These are phyloP conservation scores for Acronicta leporina DNA, from an alignment of 2,888 invertebrate species.

Conservation along the genomic window DNA sequence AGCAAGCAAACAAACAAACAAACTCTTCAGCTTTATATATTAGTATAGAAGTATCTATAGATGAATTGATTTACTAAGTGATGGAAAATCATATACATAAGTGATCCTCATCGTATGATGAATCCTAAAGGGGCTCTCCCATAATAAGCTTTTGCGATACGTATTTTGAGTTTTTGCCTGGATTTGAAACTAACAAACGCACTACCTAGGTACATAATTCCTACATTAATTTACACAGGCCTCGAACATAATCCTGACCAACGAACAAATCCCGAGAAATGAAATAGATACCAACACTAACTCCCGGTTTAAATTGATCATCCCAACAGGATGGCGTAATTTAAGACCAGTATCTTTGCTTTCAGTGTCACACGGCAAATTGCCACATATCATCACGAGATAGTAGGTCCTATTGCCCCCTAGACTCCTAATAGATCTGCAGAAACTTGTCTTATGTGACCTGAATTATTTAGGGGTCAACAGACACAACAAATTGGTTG, in stretches of 20 bases:
- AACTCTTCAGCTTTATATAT: too few relatives aligned
- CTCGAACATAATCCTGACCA: constrained; percentile 24
- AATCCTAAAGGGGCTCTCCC: too few relatives aligned
- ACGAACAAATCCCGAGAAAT: constrained; percentile 29
- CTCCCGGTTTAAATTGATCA: constrained; percentile 54
- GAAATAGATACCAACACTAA: constrained; percentile 43
- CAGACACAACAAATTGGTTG: background rate
- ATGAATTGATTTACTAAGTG: too few relatives aligned
- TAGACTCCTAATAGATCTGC: constrained; percentile 1
- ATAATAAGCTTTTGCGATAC: too few relatives aligned
- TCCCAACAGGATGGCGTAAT: constrained; percentile 68
- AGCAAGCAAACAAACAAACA: too few relatives aligned
- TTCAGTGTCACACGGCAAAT: constrained; percentile 66
- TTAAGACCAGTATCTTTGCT: constrained; percentile 51
- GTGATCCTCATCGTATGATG: too few relatives aligned
- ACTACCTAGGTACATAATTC: background rate
- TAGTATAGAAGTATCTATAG: too few relatives aligned
- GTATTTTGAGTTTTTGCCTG: too few relatives aligned
- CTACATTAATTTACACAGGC: constrained; percentile 1
- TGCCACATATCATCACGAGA: constrained; percentile 39
- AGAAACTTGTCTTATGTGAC: constrained; percentile 1
- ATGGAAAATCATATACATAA: too few relatives aligned
- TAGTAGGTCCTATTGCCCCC: constrained; percentile 17
- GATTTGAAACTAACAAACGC: too few relatives aligned
- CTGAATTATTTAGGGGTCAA: background rate